Evolutionary conservation across 1,140 invertebrate genomes (phyloP), one percentile per base, ranked within the genome.

Genomic region (Drosophila dunni): DNA sequence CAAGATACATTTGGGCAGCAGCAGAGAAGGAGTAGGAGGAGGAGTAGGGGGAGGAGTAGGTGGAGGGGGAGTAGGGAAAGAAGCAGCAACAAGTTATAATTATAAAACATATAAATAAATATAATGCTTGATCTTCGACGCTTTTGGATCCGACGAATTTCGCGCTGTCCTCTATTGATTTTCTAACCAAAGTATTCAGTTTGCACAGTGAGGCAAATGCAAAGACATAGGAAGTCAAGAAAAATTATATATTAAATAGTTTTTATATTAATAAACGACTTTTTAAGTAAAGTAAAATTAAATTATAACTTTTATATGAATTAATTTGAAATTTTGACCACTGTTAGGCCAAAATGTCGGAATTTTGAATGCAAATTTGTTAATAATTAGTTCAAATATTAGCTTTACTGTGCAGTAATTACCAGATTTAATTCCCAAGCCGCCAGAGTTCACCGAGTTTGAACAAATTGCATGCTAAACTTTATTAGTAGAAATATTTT

Each of bases 71-170:
- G 57, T 29, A 51, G 34, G 38, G 34, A 29, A 20, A 56, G 38
- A 57, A 68, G 61, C 33, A 57, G 57, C 70, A 83, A 63, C 75
- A 80, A 84, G 61, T 77, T 77, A 80, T 84, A 84, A 84, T 77
- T 83, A 79, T 72, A 68, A 53, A 61, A 56, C 57, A 79, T 79
- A 62, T 69, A 69, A 62, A 74, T 62, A 74, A 68, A 73, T 65
- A 68, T 61, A 68, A 56, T 73, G 57, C 42, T 44, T 50, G 64
- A 45, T 73, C 45, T 61, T 38, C 65, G 42, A 20, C 56, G 46
- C 56, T 53, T 51, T 58, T 42, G 33, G 7, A 66, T 10, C 64
- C 71, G 77, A 66, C 67, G 63, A 83, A 80, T 80, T 79, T 83
- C 68, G 77, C 77, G 73, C 81, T 77, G 81, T 20, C 44, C 58